phyloP scores from a whole-genome alignment of 30 jellyfish, hydroid and myxozoan species.

The Chrysaora quinquecirrha region DNA sequence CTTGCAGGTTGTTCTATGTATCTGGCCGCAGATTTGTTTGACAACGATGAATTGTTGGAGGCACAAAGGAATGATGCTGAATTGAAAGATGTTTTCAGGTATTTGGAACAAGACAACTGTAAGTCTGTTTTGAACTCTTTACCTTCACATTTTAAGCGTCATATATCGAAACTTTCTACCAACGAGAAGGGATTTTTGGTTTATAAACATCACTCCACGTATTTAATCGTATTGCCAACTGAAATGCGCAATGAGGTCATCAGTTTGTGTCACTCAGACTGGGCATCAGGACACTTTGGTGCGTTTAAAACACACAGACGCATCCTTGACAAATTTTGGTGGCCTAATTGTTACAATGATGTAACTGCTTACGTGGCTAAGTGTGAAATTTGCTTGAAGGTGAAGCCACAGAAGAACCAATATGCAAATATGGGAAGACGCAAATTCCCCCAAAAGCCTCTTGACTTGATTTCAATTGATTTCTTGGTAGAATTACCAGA shows the following conservation, averaged over 20 bases:
- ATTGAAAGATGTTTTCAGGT: not conserved
- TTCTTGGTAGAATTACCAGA: slow-evolving; percentile 5
- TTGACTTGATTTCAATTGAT: slow-evolving; percentile 15
- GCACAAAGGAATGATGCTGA: not conserved
- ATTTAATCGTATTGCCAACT: slow-evolving; percentile 16
- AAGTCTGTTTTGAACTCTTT: no score
- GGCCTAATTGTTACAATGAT: slow-evolving; percentile 34
- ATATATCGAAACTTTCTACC: slow-evolving; percentile 7
- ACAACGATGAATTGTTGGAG: slow-evolving; percentile 5
- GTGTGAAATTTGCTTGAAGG: slow-evolving; percentile 37
- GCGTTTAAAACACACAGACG: slow-evolving; percentile 47
- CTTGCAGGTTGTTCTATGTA: slow-evolving; percentile 2
- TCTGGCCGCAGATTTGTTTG: slow-evolving; percentile 11
- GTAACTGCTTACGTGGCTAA: not conserved
- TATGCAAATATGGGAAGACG: slow-evolving; percentile 27
- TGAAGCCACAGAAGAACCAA: slow-evolving; percentile 7
- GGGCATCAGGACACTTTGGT: slow-evolving; percentile 59
- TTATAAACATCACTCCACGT: slow-evolving; percentile 20
- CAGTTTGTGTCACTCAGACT: slow-evolving; percentile 51
- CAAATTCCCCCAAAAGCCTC: slow-evolving; percentile 15
- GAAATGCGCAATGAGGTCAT: not conserved
- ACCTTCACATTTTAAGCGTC: slow-evolving; percentile 17
- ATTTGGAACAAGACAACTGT: not conserved
- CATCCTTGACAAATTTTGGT: slow-evolving; percentile 27
- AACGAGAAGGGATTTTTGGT: not conserved